Base-by-base conservation (phyloP, 35 echinoderm and acorn worm genomes). In the Lytechinus variegatus region DNA sequence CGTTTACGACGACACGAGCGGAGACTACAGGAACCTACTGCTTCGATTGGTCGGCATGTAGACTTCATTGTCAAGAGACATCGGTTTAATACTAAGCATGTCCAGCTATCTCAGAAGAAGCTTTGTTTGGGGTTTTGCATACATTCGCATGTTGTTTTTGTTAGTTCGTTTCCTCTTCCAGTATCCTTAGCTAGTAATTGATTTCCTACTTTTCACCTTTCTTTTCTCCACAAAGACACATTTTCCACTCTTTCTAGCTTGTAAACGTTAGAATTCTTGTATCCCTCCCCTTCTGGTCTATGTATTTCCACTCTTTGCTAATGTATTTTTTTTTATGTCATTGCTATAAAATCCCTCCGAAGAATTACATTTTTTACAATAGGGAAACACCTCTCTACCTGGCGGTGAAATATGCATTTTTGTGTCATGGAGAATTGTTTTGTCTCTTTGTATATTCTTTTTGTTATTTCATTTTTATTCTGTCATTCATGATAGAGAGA, bases 1-100 rank as follows among this genome's bases (percentile, higher is more conserved):
- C 55, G 60, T 95, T 19, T 61, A 92, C 27, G 95, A 95, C 88
- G 95, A 95, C 54, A 95, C 95, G 27, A 95, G 89, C 88, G 88
- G 56, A 6, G 87, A 91, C 27, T 95, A 95, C 87, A 16, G 95
- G 10, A 44, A 95, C 52, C 88, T 95, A 4, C 87, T 95, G 57
- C 21, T 91, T 12, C 95, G 95, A 19, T 66, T 95, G 88, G 87
- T 95, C 56, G 87, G 91, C 52, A 93, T 93, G 54, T 93, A 56
- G 53, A 53, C 24, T 53, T 56, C 54, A 29, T 89, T 21, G 60
- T 71, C 33, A 44, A 44, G 33, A 44, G 61, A 71, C 61, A 14
- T 71, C 12, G 33, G 33, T 44, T 44, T 44, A 44, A 44, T 44
- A 44, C 33, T 44, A 44, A 2, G n/a, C n/a, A n/a, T n/a, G n/a